phyloP scores from a whole-genome alignment of 2,888 invertebrate species.

The Ectemnius lituratus region DNA sequence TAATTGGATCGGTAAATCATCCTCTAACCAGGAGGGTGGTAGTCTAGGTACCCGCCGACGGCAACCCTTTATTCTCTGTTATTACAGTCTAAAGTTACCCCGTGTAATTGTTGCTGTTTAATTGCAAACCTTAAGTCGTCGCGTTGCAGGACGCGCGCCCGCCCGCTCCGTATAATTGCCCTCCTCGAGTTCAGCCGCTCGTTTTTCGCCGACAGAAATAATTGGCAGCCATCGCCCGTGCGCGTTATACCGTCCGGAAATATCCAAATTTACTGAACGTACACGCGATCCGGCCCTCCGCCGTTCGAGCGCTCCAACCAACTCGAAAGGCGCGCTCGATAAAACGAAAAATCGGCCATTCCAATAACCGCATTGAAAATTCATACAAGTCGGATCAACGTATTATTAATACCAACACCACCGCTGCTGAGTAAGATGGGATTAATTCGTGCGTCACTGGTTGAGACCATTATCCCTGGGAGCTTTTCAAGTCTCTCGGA shows the following conservation, averaged over 20 bases:
- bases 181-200: constrained; percentile 57
- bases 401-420: no score
- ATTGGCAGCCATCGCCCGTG: constrained; percentile 46
- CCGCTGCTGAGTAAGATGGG: no score
- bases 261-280: constrained; percentile 40
- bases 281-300: constrained; percentile 22
- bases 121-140: constrained; percentile 77
- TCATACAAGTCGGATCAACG: no score
- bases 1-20: constrained; percentile 79
- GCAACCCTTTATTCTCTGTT: constrained; percentile 78
- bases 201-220: constrained; percentile 57
- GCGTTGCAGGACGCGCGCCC: constrained; percentile 59
- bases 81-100: constrained; percentile 78
- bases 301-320: background rate
- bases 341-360: background rate
- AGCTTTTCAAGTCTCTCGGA: no score
- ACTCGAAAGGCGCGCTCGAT: background rate
- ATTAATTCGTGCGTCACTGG: no score
- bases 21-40: constrained; percentile 74
- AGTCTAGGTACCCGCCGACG: constrained; percentile 68
- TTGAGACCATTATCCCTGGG: no score
- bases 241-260: constrained; percentile 19
- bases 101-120: constrained; percentile 78
- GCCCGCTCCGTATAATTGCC: constrained; percentile 62
- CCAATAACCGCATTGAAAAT: no score